phyloP scores from a whole-genome alignment of 23 tunicate species.

The Phallusia fumigata region DNA sequence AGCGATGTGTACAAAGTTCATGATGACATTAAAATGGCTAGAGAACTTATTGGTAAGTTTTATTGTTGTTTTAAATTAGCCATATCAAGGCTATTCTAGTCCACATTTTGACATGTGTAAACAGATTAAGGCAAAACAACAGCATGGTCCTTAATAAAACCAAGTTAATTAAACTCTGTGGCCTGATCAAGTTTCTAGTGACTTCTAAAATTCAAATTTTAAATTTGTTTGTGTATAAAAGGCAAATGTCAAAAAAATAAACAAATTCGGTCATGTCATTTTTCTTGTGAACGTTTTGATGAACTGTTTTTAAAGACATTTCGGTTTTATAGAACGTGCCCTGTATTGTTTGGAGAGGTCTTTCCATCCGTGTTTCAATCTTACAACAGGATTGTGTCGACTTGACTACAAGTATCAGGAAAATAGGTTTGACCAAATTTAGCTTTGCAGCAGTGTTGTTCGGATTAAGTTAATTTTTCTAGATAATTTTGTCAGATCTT shows the following conservation, averaged over 20 bases:
- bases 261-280: too few relatives aligned
- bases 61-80: too few relatives aligned
- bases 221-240: too few relatives aligned
- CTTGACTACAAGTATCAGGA: conserved; percentile 72
- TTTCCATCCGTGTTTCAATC: conserved; percentile 78
- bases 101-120: too few relatives aligned
- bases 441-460: too few relatives aligned
- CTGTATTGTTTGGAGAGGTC: conserved; percentile 58
- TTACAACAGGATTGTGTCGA: conserved; percentile 73
- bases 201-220: too few relatives aligned
- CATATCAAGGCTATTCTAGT: too few relatives aligned
- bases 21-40: conserved; percentile 70
- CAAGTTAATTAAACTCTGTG: too few relatives aligned
- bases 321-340: conserved; percentile 50
- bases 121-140: too few relatives aligned
- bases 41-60: conserved; percentile 60
- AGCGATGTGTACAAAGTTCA: conserved; percentile 64
- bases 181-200: too few relatives aligned
- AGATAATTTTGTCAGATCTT: not conserved
- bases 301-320: not conserved
- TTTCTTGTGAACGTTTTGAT: not conserved
- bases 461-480: not conserved
- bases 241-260: too few relatives aligned
- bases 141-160: too few relatives aligned
- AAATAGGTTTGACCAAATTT: conserved; percentile 49